phyloP scores from a whole-genome alignment of 2,797 vertebrate species.

The Manis pentadactyla region DNA sequence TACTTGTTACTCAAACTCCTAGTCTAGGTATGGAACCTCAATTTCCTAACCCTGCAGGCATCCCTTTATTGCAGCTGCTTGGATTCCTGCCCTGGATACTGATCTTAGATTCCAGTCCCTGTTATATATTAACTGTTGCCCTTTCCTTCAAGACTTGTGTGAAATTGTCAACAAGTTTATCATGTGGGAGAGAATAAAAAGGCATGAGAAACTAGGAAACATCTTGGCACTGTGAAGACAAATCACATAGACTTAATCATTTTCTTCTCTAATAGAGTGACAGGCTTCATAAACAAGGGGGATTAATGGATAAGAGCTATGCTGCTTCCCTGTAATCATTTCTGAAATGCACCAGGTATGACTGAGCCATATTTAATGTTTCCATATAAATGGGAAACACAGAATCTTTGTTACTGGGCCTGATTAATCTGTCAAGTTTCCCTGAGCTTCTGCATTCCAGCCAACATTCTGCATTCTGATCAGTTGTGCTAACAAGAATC shows the following conservation, averaged over 20 bases:
- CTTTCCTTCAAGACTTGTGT: not conserved
- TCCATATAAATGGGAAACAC: slow-evolving; percentile 55
- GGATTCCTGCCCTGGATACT: not conserved
- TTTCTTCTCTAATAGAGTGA: slow-evolving; percentile 64
- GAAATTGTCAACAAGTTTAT: slow-evolving; percentile 30
- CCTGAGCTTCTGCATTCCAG: not conserved
- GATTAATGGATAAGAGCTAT: slow-evolving; percentile 46
- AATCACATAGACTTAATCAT: slow-evolving; percentile 63
- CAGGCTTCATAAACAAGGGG: slow-evolving; percentile 70
- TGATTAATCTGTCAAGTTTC: slow-evolving; percentile 46
- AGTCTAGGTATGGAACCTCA: not conserved
- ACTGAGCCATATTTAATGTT: slow-evolving; percentile 64
- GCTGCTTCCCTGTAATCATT: slow-evolving; percentile 63
- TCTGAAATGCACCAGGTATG: slow-evolving; percentile 24
- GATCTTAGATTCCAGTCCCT: not conserved
- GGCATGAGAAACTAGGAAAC: slow-evolving; percentile 11
- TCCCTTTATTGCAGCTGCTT: not conserved
- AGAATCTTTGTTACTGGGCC: slow-evolving; percentile 21
- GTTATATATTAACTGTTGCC: not conserved
- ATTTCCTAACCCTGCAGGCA: not conserved
- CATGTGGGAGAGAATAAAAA: slow-evolving; percentile 38
- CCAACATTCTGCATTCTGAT: not conserved
- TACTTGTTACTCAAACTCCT: not conserved
- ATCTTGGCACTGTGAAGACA: slow-evolving; percentile 27
- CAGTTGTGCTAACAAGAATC: slow-evolving; percentile 36